Evolutionary conservation across 2,888 invertebrate species (phyloP).

Genomic region (Sinopyrophorus schimmeli): DNA sequence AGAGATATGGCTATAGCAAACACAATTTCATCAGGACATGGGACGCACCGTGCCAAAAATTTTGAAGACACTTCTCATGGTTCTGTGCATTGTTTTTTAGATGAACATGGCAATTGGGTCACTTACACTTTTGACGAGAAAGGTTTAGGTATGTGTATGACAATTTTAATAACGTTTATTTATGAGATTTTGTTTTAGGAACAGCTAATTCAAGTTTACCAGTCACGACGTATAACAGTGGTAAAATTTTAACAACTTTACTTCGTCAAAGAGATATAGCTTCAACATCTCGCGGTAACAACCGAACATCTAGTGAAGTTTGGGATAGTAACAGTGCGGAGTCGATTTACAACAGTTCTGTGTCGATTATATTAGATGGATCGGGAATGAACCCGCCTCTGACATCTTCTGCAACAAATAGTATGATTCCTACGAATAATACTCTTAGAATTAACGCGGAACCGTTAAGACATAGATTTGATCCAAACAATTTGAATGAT

Average conservation of each 20-base stretch:
- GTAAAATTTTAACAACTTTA: conserved; percentile 49
- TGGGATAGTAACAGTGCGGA: conserved; percentile 53
- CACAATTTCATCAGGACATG: conserved; percentile 53
- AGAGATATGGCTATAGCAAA: conserved; percentile 53
- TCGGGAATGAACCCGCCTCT: conserved; percentile 24
- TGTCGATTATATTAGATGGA: conserved; percentile 54
- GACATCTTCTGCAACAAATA: conserved; percentile 22
- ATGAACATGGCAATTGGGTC: conserved; percentile 85
- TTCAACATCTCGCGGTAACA: conserved; percentile 19
- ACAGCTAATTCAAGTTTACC: conserved; percentile 39
- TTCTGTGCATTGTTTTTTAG: conserved; percentile 83
- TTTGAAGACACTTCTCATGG: conserved; percentile 84
- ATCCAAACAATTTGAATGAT: conserved; percentile 22
- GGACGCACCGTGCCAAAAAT: conserved; percentile 73
- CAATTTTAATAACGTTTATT: conserved; percentile 13
- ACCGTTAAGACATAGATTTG: conserved; percentile 23
- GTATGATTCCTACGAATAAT: conserved; percentile 34
- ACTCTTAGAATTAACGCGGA: conserved; percentile 26
- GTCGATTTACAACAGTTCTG: conserved; percentile 56
- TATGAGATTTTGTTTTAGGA: conserved; percentile 23
- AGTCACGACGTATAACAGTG: conserved; percentile 41
- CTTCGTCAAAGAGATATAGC: conserved; percentile 45
- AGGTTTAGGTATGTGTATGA: conserved; percentile 56
- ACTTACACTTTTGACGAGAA: conserved; percentile 86
- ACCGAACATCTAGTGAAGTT: conserved; percentile 40